Evolutionary conservation across 2,113 vertebrate species (phyloP).

Genomic region (Catagonus wagneri): DNA sequence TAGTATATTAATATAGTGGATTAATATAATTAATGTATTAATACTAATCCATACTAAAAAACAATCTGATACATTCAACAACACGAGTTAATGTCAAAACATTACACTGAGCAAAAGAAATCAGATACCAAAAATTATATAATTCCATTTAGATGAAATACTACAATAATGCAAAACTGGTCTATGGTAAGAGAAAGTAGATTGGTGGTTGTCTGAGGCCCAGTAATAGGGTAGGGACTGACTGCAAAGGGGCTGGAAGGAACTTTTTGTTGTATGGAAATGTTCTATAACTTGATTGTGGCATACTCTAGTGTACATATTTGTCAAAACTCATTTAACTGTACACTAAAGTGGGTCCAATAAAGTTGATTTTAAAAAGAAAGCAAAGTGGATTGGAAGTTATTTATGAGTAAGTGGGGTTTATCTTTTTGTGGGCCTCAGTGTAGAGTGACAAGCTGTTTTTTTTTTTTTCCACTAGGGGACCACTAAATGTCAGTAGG

Average conservation of each 20-base stretch:
- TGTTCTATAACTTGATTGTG: not conserved
- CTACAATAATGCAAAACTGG: not conserved
- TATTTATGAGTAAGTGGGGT: not conserved
- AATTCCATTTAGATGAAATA: slow-evolving; percentile 13
- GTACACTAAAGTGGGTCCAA: not conserved
- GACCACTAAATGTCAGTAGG: not conserved
- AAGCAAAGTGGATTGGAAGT: not conserved
- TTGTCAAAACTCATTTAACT: slow-evolving; percentile 28
- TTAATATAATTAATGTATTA: not conserved
- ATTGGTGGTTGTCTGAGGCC: not conserved
- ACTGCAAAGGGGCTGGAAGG: not conserved
- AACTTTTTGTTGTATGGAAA: slow-evolving; percentile 2
- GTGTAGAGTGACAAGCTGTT: not conserved
- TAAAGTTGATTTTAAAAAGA: not conserved
- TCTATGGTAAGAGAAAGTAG: not conserved
- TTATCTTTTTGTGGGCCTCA: not conserved
- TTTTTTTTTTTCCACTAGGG: not conserved
- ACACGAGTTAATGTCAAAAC: slow-evolving; percentile 7
- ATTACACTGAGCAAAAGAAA: not conserved
- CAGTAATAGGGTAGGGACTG: not conserved
- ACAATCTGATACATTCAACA: not conserved
- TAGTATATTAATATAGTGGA: not conserved
- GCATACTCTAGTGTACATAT: not conserved
- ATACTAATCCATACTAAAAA: not conserved
- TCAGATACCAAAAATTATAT: not conserved